phyloP scores from a whole-genome alignment of 2,797 vertebrate species.

The Diceros bicornis region DNA sequence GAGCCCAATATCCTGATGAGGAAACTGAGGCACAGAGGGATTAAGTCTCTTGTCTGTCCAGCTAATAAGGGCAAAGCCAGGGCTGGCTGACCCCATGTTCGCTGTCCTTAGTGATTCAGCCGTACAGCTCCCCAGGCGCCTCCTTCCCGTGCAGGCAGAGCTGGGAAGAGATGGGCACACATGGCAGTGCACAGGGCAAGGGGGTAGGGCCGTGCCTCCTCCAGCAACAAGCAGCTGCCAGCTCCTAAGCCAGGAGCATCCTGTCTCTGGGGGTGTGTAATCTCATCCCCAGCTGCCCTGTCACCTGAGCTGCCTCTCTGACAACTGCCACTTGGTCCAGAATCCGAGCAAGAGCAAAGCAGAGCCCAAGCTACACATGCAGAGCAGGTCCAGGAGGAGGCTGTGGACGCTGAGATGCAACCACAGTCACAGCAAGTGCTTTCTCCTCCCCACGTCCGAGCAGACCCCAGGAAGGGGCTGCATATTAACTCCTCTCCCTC shows the following conservation, averaged over 20 bases:
- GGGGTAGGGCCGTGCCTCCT: background rate
- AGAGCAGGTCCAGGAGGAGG: background rate
- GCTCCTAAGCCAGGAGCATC: background rate
- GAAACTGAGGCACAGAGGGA: background rate
- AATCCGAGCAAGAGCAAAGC: background rate
- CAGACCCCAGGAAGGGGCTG: background rate
- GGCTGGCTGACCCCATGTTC: background rate
- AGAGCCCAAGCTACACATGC: accelerated
- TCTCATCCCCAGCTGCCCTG: background rate
- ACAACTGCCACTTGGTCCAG: background rate
- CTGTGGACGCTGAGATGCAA: background rate
- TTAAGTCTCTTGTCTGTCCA: background rate
- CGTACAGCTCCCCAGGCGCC: accelerated
- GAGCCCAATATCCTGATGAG: background rate
- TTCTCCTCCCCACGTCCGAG: background rate
- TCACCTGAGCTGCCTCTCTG: conserved; percentile 10
- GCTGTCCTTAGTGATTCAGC: background rate
- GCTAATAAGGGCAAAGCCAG: background rate
- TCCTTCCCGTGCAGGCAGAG: background rate
- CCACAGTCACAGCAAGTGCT: too few species aligned
- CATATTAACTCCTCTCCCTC: background rate
- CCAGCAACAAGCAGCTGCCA: background rate
- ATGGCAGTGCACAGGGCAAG: background rate
- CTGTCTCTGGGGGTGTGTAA: background rate
- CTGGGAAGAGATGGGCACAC: background rate